These are phyloP conservation scores for Diaphora mendica DNA, from an alignment of 2,888 invertebrate genomes.

Conservation along the genomic window DNA sequence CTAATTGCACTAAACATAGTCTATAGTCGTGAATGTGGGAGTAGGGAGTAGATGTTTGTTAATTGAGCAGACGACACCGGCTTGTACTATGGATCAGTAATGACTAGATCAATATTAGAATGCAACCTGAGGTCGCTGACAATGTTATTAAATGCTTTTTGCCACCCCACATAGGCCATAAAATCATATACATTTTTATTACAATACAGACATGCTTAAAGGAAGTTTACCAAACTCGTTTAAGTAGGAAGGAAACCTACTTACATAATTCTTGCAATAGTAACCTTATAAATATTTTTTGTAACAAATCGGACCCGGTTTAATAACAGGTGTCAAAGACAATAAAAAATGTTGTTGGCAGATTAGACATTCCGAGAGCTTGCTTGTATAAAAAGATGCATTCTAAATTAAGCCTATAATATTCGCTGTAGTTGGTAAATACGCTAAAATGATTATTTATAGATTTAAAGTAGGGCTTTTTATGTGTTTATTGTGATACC, in stretches of 20 bases:
- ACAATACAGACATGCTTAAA: background rate
- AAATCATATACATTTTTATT: background rate
- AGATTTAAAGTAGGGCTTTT: too few relatives aligned
- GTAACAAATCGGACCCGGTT: background rate
- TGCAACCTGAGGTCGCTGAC: background rate
- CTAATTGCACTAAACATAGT: too few relatives aligned
- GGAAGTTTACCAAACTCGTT: background rate
- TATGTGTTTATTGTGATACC: background rate
- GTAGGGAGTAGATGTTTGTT: too few relatives aligned
- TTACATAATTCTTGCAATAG: background rate
- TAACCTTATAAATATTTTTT: background rate
- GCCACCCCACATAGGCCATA: background rate
- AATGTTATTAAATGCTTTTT: background rate
- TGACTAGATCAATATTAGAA: background rate
- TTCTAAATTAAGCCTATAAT: background rate
- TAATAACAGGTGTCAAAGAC: background rate
- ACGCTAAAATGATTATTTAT: background rate
- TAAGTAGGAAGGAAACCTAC: background rate
- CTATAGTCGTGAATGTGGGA: too few relatives aligned
- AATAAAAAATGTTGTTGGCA: background rate
- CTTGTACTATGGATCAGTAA: too few relatives aligned
- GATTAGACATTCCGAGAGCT: background rate
- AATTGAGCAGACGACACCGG: too few relatives aligned
- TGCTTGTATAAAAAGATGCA: background rate
- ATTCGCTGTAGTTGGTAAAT: rapidly evolving